Percentiles rank a stretch among this genome's conserved stretches.
Conservation (phyloP, 2,113 vertebrate genomes). For the Macrotus californicus region DNA sequence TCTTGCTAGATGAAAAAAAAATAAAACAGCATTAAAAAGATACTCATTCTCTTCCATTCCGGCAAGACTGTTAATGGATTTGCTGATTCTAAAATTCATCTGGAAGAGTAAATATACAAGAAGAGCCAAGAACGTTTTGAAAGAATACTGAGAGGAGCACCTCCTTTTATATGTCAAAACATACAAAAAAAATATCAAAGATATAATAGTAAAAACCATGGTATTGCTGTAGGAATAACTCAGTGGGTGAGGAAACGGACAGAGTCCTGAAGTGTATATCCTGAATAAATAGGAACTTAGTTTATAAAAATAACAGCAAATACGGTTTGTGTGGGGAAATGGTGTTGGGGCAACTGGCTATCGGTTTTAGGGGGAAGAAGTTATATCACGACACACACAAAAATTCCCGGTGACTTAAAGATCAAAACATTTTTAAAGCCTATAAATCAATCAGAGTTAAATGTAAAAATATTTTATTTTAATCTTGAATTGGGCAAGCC, state of each 20-base stretch:
- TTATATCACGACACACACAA: not conserved
- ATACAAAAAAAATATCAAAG: not conserved
- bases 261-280: not conserved
- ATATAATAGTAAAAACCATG: not conserved
- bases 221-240: not conserved
- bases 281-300: not conserved
- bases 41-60: too few relatives aligned
- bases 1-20: not conserved
- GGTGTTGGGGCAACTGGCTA: not conserved
- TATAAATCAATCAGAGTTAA: not conserved
- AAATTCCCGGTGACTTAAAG: not conserved
- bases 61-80: not conserved
- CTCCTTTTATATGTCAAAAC: not conserved
- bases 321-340: not conserved
- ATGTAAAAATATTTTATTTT: not conserved
- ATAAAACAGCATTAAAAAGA: too few relatives aligned
- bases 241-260: not conserved
- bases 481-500: not conserved
- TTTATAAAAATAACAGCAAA: not conserved
- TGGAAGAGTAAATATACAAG: not conserved
- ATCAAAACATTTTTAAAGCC: not conserved
- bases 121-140: constrained; percentile 1
- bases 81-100: not conserved
- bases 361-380: not conserved
- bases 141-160: not conserved